These are phyloP conservation scores for Ranitomeya variabilis DNA, from an alignment of 2,113 vertebrate genomes.

Conservation along the genomic window DNA sequence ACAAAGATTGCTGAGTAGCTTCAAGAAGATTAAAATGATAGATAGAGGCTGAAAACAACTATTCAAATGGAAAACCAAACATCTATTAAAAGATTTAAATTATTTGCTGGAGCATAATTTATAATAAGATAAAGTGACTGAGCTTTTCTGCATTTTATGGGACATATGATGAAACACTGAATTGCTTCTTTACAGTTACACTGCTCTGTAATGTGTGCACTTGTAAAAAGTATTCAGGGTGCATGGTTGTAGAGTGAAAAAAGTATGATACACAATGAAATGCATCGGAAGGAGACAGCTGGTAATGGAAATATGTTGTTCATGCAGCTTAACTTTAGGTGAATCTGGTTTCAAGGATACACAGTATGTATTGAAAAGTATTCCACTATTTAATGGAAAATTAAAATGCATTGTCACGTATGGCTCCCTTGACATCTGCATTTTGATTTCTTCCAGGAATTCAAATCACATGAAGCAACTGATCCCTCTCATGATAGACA, in stretches of 20 bases:
- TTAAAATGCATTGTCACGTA: not conserved
- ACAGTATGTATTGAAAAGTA: too few species aligned
- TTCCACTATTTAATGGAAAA: not conserved
- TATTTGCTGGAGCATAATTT: slow-evolving; percentile 5
- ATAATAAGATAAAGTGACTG: not conserved
- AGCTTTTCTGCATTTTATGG: slow-evolving; percentile 6
- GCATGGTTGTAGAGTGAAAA: not conserved
- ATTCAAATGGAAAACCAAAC: slow-evolving; percentile 1
- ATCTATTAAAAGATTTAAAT: slow-evolving; percentile 18
- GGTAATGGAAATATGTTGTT: not conserved
- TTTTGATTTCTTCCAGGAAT: not conserved
- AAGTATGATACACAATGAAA: slow-evolving; percentile 18
- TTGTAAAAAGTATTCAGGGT: slow-evolving; percentile 24
- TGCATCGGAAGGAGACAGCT: not conserved
- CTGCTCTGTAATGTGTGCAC: slow-evolving; percentile 19
- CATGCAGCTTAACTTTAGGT: not conserved
- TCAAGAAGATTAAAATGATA: slow-evolving; percentile 28
- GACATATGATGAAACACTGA: slow-evolving; percentile 35
- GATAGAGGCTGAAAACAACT: slow-evolving; percentile 4
- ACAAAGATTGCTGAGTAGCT: slow-evolving; percentile 1
- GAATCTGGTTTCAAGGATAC: not conserved
- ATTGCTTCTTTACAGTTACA: slow-evolving; percentile 13
- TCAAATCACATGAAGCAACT: too few species aligned
- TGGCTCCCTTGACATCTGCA: not conserved
- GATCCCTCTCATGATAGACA: not conserved